These are phyloP conservation scores for Megaceryle alcyon DNA, from an alignment of 2,797 vertebrate species.

Conservation along the genomic window DNA sequence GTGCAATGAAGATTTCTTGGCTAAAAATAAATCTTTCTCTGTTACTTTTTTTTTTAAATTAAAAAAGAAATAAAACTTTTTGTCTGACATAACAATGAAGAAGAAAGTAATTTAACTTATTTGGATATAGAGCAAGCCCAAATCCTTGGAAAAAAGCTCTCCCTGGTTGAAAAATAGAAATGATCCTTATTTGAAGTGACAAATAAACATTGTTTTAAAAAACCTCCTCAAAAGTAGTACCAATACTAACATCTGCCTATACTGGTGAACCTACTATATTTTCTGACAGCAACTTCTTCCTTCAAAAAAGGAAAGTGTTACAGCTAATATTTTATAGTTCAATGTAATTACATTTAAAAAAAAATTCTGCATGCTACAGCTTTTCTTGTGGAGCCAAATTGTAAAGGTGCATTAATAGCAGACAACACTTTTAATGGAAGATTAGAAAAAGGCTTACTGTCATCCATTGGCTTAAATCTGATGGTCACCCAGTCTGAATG, in stretches of 20 bases:
- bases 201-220: background rate
- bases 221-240: background rate
- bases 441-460: slow-evolving; percentile 72
- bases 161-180: background rate
- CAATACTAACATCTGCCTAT: background rate
- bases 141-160: background rate
- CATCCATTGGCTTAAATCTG: slow-evolving; percentile 70
- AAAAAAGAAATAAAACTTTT: background rate
- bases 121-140: background rate
- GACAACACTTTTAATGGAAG: background rate
- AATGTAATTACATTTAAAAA: background rate
- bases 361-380: rapidly evolving
- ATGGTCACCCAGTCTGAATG: slow-evolving; percentile 65
- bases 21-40: background rate
- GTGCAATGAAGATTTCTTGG: background rate
- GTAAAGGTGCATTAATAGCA: background rate
- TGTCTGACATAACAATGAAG: background rate
- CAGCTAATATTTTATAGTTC: background rate
- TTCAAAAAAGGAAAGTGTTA: background rate
- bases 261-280: background rate
- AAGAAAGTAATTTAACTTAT: background rate
- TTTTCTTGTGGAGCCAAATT: background rate
- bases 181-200: background rate
- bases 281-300: background rate
- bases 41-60: background rate